A percentile compares a stretch with the other conserved stretches of the same genome.
These are phyloP conservation scores for Thalassarche chlororhynchos DNA, from an alignment of 2,113 vertebrate species.

Conservation along the genomic window DNA sequence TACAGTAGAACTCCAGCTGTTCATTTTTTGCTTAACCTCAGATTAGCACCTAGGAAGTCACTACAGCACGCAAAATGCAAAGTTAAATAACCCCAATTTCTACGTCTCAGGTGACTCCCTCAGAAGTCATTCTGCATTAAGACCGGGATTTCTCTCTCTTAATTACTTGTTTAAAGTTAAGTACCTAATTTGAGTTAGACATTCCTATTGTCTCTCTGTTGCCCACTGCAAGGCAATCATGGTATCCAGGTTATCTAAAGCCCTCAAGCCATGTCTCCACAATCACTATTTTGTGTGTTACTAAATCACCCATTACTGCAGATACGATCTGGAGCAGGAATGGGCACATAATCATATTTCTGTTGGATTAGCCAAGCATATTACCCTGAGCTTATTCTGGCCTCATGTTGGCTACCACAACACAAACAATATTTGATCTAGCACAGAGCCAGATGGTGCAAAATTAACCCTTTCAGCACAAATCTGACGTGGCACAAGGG, in stretches of 20 bases:
- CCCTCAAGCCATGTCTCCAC: neutral
- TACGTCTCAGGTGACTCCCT: neutral
- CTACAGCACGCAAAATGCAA: neutral
- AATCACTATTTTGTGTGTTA: neutral
- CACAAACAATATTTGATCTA: constrained; percentile 24
- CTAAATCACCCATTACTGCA: neutral
- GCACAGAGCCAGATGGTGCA: constrained; percentile 22
- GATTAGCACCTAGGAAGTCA: neutral
- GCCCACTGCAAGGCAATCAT: neutral
- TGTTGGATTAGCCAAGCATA: constrained; percentile 18
- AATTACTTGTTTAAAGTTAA: neutral
- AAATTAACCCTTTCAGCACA: constrained; percentile 3
- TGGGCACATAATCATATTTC: neutral
- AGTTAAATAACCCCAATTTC: neutral
- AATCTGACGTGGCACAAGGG: neutral
- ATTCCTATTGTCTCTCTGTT: neutral
- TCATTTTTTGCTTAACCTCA: neutral
- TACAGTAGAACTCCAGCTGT: neutral
- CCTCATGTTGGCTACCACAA: neutral
- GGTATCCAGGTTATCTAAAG: neutral
- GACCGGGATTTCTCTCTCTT: neutral
- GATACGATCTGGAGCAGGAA: neutral
- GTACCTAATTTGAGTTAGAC: neutral
- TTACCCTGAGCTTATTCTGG: neutral
- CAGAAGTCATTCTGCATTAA: neutral